phyloP scores from a whole-genome alignment of 2,888 invertebrate genomes.

The Tetragnatha montana region DNA sequence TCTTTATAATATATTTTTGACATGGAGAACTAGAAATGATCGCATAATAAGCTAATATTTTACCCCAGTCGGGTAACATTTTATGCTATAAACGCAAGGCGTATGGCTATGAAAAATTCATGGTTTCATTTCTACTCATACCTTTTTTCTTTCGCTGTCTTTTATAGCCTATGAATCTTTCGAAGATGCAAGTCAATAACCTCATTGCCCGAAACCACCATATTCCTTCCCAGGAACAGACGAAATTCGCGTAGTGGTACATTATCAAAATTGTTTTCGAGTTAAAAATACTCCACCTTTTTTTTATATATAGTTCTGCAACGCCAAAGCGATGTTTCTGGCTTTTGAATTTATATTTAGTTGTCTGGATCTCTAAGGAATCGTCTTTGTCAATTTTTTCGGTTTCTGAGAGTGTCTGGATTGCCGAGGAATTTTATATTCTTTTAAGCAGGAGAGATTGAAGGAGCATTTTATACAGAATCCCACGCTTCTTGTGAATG shows the following conservation, averaged over 20 bases:
- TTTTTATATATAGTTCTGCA: not conserved
- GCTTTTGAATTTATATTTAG: not conserved
- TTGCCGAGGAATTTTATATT: not conserved
- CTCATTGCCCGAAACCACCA: not conserved
- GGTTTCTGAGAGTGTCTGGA: not conserved
- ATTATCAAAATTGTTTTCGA: not conserved
- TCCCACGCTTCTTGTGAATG: too few species aligned
- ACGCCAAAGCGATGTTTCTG: not conserved
- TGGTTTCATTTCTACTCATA: not conserved
- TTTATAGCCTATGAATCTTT: not conserved
- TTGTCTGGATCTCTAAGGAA: not conserved
- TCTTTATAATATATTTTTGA: too few species aligned
- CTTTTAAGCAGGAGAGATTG: too few species aligned
- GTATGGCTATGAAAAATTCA: not conserved
- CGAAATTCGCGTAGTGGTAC: not conserved
- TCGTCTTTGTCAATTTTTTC: not conserved
- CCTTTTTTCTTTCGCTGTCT: not conserved
- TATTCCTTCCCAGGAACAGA: not conserved
- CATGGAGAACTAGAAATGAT: not conserved
- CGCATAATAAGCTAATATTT: not conserved
- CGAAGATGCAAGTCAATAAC: not conserved
- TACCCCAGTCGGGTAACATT: not conserved
- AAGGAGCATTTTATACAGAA: too few species aligned
- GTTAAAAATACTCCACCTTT: not conserved
- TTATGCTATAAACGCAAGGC: not conserved